Evolutionary conservation across 2,113 vertebrate species (phyloP).

Genomic region (Caloenas nicobarica): DNA sequence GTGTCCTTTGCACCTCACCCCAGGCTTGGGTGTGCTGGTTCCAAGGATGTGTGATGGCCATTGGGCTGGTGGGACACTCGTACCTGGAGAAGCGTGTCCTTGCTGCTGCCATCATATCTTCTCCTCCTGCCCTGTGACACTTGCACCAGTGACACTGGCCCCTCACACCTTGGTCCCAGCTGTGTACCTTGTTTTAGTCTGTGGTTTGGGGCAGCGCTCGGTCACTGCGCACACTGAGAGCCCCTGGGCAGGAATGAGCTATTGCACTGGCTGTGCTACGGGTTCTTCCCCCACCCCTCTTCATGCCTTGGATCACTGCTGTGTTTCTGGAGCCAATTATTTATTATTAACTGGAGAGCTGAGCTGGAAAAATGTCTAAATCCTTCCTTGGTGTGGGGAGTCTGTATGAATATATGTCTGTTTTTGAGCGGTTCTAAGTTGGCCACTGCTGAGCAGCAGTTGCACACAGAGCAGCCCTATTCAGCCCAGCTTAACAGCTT

Average conservation of each 20-base stretch:
- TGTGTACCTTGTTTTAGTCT: neutral
- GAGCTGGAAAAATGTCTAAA: neutral
- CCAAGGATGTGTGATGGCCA: fast-evolving
- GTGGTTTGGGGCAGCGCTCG: fast-evolving
- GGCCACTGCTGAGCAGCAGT: neutral
- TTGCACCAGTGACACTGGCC: neutral
- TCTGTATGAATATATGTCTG: neutral
- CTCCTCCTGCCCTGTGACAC: neutral
- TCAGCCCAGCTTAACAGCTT: constrained; percentile 38
- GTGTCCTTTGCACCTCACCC: neutral
- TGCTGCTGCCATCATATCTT: neutral
- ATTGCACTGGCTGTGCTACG: neutral
- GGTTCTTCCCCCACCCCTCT: neutral
- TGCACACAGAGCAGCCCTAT: neutral
- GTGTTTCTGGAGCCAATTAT: neutral
- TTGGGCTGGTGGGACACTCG: neutral
- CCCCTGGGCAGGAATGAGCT: neutral
- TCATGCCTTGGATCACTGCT: neutral
- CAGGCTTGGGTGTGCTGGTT: neutral
- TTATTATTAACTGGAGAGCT: neutral
- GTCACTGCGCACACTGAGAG: fast-evolving
- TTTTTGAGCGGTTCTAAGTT: neutral
- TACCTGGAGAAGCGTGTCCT: neutral
- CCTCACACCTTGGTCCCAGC: neutral
- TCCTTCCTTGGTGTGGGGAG: neutral